These are phyloP conservation scores for Pogonophryne albipinna DNA, from an alignment of 2,797 vertebrate genomes.

Conservation along the genomic window DNA sequence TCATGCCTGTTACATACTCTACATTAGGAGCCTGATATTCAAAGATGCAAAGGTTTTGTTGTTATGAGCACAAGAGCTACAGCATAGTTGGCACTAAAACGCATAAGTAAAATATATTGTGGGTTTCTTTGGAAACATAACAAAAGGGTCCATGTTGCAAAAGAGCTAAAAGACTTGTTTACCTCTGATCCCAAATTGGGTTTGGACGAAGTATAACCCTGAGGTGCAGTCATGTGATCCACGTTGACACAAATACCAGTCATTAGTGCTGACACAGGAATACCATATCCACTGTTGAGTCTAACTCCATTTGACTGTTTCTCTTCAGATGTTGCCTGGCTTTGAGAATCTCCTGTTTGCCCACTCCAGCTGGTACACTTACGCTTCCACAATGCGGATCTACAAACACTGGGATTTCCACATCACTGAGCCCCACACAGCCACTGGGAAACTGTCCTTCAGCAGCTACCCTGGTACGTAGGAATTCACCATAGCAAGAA, in stretches of 20 bases:
- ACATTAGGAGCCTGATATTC: background rate
- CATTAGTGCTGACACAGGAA: background rate
- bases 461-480: conserved; percentile 93
- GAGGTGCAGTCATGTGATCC: background rate
- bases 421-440: conserved; percentile 81
- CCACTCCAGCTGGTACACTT: conserved; percentile 96
- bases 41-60: too few relatives aligned
- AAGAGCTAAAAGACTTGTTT: too few relatives aligned
- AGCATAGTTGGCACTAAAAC: too few relatives aligned
- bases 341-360: conserved; percentile 93
- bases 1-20: too few relatives aligned
- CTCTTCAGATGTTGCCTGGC: conserved; percentile 90
- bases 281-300: background rate
- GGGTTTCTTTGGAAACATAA: too few relatives aligned
- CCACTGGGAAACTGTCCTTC: conserved; percentile 88
- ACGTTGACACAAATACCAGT: conserved; percentile 2
- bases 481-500: background rate
- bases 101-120: too few relatives aligned
- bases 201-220: background rate
- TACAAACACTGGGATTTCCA: conserved; percentile 95
- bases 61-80: too few relatives aligned
- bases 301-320: background rate
- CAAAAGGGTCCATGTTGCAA: too few relatives aligned
- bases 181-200: background rate
- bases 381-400: conserved; percentile 91